Evolutionary conservation across 2,888 invertebrate species (phyloP), one percentile per base, ranked within the genome.

Genomic region (Nomada flava): DNA sequence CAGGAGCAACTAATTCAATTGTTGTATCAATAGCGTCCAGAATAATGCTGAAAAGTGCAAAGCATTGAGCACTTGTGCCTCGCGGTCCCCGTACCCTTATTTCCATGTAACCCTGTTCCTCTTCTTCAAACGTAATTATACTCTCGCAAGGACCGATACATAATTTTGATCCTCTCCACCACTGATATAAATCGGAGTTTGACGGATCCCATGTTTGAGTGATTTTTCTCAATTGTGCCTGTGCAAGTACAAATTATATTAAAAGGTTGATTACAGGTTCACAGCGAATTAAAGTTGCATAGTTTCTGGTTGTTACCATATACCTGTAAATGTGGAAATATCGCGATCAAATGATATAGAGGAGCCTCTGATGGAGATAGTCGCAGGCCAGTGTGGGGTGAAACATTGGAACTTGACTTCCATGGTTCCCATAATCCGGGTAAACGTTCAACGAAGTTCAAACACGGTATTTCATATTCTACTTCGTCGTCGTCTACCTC

Each of bases 391-490:
- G 96, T 96, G 90, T 96, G 96, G 64, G 95, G 95, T 47, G 94
- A 92, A 0, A 92, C 91, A 7, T 92, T 90, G 57, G 93, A 90
- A 86, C 95, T 93, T 4, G 94, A 94, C 91, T 95, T 95, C 86
- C 94, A 94, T 52, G 95, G 94, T 89, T 96, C 96, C 96, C 96
- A 96, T 44, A 96, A 93, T n/a, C 96, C 96, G 47, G 95, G 95
- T 29, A 96, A 91, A 5, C 96, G 95, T 92, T 96, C 96, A 5
- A 95, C 95, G 83, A 96, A 94, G 91, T 96, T 96, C 91, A 96
- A 96, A 88, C 96, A 96, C 0, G 97, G 97, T 91, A 97, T 96
- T 93, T 97, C 97, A 91, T 96, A 97, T 89, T 97, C 96, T 18
- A 96, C 94, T 89, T 97, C 96, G 50, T 93, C 93, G 2, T 95